Base-by-base conservation (phyloP, 2,113 vertebrate species). In the Neodontobutis hainanensis region DNA sequence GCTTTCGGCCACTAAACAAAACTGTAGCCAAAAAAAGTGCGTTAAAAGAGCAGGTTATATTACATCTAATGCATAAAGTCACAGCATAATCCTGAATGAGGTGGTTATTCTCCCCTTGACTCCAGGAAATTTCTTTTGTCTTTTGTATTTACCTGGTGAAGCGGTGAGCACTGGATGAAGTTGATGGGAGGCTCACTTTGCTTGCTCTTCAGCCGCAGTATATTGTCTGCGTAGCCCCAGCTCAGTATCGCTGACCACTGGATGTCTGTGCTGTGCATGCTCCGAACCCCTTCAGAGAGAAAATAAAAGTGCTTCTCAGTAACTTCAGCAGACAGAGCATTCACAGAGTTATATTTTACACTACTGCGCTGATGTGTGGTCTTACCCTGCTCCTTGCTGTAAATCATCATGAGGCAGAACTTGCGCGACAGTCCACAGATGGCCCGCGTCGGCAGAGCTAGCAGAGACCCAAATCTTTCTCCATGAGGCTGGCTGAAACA, bases 221-320 rank as follows among this genome's bases (percentile, higher is more conserved):
- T 96, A 88, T 99, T 98, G 82, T 99, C 97, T 0, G 92, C 92
- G 12, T 99, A 99, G 0, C 96, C 96, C 97, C 97, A 99, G 90
- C 97, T 99, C 82, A 99, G 88, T 84, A 99, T 99, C 8, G 97
- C 97, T 0, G 97, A 99, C 97, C 97, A 99, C 91, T 99, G 97
- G 83, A 99, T 98, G 84, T 98, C 96, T 0, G 96, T 99, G 16
- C 94, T 99, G 90, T 98, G 96, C 97, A 99, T 99, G 87, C 97
- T 99, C 80, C 97, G 92, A 62, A 99, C 97, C 35, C 97, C 97
- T 99, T 58, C 11, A 49, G 46, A 6, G 57, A 5, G n/a, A 48
- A 43, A 58, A 16, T 4, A 6, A 42, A 10, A 5, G 19, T 27
- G 19, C 19, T 27, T 27, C n/a, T n/a, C 43, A 61, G 40, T 73